Evolutionary conservation across 2,797 vertebrate species (phyloP).

Genomic region (Etheostoma nigrum): DNA sequence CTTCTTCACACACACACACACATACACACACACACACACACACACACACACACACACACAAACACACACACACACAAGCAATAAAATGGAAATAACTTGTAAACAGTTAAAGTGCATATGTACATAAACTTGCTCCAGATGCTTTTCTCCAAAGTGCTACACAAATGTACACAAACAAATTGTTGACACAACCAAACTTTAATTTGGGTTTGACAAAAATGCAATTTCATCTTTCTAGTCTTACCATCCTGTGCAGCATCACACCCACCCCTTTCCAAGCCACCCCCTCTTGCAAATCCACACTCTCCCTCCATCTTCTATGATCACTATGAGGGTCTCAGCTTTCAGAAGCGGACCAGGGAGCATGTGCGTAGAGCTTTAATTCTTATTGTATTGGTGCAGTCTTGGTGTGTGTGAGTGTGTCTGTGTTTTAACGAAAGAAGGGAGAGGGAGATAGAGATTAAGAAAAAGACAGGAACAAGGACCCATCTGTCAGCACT

Average conservation of each 20-base stretch:
- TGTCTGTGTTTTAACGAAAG: constrained; percentile 81
- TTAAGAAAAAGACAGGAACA: constrained; percentile 86
- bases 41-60: constrained; percentile 18
- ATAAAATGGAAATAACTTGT: constrained; percentile 23
- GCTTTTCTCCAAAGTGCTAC: background rate
- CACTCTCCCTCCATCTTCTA: constrained; percentile 81
- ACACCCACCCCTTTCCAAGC: constrained; percentile 58
- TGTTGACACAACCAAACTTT: constrained; percentile 20
- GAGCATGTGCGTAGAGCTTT: constrained; percentile 86
- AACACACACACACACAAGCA: constrained; percentile 27
- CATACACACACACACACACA: no score
- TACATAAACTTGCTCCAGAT: background rate
- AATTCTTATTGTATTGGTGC: constrained; percentile 87
- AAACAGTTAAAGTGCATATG: constrained; percentile 2
- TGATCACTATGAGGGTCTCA: constrained; percentile 85
- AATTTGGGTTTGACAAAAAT: constrained; percentile 34
- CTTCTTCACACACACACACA: constrained; percentile 4
- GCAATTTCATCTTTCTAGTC: constrained; percentile 37
- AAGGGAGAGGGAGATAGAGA: constrained; percentile 79
- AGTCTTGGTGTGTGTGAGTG: constrained; percentile 83
- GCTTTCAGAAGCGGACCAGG: constrained; percentile 82
- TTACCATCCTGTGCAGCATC: constrained; percentile 37
- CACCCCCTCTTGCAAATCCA: constrained; percentile 69
- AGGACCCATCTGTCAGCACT: constrained; percentile 90
- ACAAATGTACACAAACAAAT: background rate